These are phyloP conservation scores for Disparrhopalites patrizii DNA, from an alignment of 2,888 invertebrate genomes.

Conservation along the genomic window DNA sequence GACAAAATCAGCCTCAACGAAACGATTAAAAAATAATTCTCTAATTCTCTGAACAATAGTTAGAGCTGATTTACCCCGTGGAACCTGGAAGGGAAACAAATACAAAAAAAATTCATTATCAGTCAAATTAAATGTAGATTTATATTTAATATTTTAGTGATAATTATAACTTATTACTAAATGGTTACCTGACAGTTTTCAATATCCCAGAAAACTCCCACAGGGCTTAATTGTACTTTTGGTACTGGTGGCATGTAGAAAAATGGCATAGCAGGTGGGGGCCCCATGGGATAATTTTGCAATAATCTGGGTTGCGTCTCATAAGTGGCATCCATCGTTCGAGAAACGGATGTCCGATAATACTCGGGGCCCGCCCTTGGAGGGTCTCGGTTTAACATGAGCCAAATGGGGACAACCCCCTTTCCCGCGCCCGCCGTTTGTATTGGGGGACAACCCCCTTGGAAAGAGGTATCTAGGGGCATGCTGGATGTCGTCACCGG, in stretches of 20 bases:
- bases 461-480: too few species aligned
- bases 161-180: neutral
- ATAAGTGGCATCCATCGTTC: too few species aligned
- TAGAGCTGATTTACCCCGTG: slow-evolving; percentile 73
- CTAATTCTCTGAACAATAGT: slow-evolving; percentile 69
- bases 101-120: too few species aligned
- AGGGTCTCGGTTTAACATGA: too few species aligned
- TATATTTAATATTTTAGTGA: neutral
- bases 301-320: too few species aligned
- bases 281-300: too few species aligned
- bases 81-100: slow-evolving; percentile 59
- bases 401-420: too few species aligned
- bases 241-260: neutral
- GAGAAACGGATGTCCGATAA: neutral
- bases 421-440: too few species aligned
- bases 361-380: too few species aligned
- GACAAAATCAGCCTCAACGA: slow-evolving; percentile 79
- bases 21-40: slow-evolving; percentile 68
- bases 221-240: slow-evolving; percentile 57
- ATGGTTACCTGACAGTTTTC: slow-evolving; percentile 73
- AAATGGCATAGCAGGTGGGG: neutral
- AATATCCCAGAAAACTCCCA: slow-evolving; percentile 91
- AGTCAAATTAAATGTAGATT: too few species aligned
- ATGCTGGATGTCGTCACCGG: too few species aligned
- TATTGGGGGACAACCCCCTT: too few species aligned